phyloP scores from a whole-genome alignment of 1,140 invertebrate genomes.

The Steinernema feltiae region DNA sequence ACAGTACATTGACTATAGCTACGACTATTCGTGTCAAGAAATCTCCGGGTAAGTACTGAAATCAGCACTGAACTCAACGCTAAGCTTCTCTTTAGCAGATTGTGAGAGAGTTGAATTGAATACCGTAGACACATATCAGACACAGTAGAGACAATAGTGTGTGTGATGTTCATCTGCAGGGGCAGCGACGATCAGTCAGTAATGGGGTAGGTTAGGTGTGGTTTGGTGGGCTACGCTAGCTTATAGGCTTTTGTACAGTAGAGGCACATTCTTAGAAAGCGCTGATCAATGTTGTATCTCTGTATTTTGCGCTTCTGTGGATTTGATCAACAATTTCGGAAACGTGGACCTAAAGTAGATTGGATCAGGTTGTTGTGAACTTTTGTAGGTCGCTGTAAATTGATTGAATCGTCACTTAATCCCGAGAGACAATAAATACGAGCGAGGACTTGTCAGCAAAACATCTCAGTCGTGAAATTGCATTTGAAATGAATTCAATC shows the following conservation, averaged over 20 bases:
- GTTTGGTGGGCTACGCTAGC: too few species aligned
- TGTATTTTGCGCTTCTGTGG: too few species aligned
- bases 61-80: neutral
- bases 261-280: neutral
- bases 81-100: too few species aligned
- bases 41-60: conserved; percentile 3
- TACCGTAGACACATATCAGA: neutral
- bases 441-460: too few species aligned
- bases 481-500: too few species aligned
- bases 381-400: too few species aligned
- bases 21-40: neutral
- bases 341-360: too few species aligned
- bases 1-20: neutral
- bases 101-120: neutral
- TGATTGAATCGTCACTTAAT: too few species aligned
- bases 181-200: neutral
- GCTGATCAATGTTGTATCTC: neutral
- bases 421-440: too few species aligned
- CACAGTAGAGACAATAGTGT: neutral
- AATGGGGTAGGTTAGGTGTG: neutral
- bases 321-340: too few species aligned
- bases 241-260: neutral
- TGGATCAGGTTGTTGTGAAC: too few species aligned
- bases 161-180: conserved; percentile 9
- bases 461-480: too few species aligned